These are phyloP conservation scores for Rhagophthalmus giganteus DNA, from an alignment of 2,888 invertebrate genomes.

Conservation along the genomic window DNA sequence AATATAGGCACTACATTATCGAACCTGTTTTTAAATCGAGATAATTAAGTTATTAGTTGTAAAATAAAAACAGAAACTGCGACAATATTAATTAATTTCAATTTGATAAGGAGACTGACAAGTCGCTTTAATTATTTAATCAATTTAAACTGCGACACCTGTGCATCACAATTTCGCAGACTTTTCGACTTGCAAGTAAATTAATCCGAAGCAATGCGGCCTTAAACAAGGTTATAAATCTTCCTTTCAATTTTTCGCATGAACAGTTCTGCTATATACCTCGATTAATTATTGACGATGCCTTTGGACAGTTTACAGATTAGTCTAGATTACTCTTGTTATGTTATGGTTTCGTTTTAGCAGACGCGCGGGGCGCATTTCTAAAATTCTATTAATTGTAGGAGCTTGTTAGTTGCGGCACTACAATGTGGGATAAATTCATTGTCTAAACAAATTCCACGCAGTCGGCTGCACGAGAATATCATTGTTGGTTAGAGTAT, in stretches of 20 bases:
- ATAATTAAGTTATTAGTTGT: too few relatives aligned
- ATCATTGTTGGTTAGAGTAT: constrained; percentile 2
- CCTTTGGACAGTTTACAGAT: constrained; percentile 15
- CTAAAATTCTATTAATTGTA: constrained; percentile 4
- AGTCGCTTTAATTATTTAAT: constrained; percentile 6
- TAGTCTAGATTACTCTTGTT: constrained; percentile 5
- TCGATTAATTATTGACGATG: constrained; percentile 14
- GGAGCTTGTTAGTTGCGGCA: constrained; percentile 1
- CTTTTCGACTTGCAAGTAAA: constrained; percentile 6
- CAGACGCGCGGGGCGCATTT: neutral
- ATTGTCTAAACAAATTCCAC: constrained; percentile 15
- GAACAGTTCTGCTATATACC: constrained; percentile 12
- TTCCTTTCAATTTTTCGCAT: constrained; percentile 27
- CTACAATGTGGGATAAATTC: constrained; percentile 19
- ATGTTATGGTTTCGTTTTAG: constrained; percentile 2
- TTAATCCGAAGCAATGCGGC: constrained; percentile 10
- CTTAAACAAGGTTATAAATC: constrained; percentile 19
- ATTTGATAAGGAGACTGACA: constrained; percentile 6
- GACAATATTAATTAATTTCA: constrained; percentile 1
- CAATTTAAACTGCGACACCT: constrained; percentile 17
- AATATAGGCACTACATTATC: too few relatives aligned
- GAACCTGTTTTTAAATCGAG: too few relatives aligned
- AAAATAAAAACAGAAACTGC: too few relatives aligned
- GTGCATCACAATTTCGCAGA: constrained; percentile 12
- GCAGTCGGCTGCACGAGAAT: constrained; percentile 6